These are phyloP conservation scores for Gasterosteus aculeatus DNA, from an alignment of 2,113 vertebrate species.

Conservation along the genomic window DNA sequence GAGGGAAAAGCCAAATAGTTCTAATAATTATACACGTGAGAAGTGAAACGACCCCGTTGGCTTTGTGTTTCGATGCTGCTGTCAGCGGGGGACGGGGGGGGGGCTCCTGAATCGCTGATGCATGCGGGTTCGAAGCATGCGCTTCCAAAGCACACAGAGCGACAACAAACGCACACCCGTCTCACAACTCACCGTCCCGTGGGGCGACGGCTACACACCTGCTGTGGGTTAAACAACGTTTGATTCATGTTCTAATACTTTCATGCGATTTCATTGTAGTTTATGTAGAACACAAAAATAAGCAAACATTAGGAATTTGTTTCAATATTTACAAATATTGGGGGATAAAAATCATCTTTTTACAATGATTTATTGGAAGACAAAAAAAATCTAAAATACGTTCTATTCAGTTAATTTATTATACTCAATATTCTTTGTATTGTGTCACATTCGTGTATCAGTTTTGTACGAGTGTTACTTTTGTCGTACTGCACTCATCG, in stretches of 20 bases:
- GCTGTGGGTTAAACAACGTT: neutral
- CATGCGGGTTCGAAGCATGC: neutral
- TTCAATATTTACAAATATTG: neutral
- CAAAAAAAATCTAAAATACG: neutral
- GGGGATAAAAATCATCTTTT: neutral
- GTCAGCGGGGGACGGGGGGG: neutral
- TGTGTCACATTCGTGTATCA: neutral
- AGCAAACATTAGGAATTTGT: neutral
- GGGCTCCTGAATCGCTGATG: conserved; percentile 22
- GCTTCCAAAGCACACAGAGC: neutral
- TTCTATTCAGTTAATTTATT: neutral
- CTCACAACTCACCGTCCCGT: neutral
- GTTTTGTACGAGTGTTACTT: neutral
- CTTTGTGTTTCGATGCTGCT: neutral
- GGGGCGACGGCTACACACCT: neutral
- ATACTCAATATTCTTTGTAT: neutral
- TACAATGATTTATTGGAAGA: neutral
- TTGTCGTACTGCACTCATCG: neutral
- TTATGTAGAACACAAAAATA: neutral
- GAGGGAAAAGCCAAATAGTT: neutral
- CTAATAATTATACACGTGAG: neutral
- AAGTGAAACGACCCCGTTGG: neutral
- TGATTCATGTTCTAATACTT: neutral
- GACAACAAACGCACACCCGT: conserved; percentile 10
- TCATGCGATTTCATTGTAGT: neutral